Base-by-base conservation (phyloP, 2,888 invertebrate genomes). In the Aphidius colemani region DNA sequence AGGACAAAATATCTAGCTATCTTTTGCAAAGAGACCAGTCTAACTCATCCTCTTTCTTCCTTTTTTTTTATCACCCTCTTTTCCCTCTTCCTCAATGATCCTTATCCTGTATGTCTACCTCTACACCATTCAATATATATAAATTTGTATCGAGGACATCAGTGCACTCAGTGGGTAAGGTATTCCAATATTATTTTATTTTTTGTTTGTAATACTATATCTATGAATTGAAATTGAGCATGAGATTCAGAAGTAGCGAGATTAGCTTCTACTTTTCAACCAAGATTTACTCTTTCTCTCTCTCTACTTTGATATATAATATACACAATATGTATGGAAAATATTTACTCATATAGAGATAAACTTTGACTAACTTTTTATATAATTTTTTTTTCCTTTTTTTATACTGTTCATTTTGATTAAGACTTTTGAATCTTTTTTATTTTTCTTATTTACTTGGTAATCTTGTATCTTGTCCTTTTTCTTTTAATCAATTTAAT, bases 191-290 rank as follows among this genome's bases (percentile, higher is more conserved):
- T 66, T 67, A 67, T 65, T 66, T 59, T 64, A 57, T 59, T 48
- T 10, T 45, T 64, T 62, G 66, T 62, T 61, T 62, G 55, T 58
- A 61, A 69, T 70, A 61, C 66, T 43, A 63, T 63, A 64, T 67
- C 72, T 72, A 71, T 71, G 72, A 77, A 80, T 80, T 80, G 79
- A 79, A 80, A 79, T 79, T 80, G 78, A 79, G 73, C 76, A 74
- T 77, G 70, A 74, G 74, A 78, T 78, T 74, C 60, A 11, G 56
- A 66, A 63, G 39, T 59, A 63, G 59, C 63, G 64, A 66, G 63
- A 65, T 65, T 66, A 66, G 48, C 66, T 61, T 30, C 30, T 5
- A 30, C 30, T 30, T 30, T 30, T 30, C 3, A 30, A 30, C 4
- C 30, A 30, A 30, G 30, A 30, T 30, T 30, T 30, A 30, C 30